These are phyloP conservation scores for Platypus cylindrus DNA, from an alignment of 2,888 invertebrate genomes.

Conservation along the genomic window DNA sequence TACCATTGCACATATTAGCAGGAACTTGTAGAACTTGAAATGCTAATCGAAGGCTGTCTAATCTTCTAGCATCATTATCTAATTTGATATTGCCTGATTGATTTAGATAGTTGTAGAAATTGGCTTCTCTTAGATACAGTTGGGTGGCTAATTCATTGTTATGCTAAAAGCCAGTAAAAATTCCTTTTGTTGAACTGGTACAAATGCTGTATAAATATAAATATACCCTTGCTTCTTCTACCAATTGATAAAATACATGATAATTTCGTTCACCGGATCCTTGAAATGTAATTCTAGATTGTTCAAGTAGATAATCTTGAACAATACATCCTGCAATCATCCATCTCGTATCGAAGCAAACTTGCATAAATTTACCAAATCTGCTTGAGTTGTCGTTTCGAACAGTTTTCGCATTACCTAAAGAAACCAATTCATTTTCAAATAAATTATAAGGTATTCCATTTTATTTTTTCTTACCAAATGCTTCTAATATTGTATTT, in stretches of 20 bases:
- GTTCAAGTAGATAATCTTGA: constrained; percentile 80
- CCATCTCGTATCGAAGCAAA: constrained; percentile 78
- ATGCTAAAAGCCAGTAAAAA: constrained; percentile 36
- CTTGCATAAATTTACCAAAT: constrained; percentile 93
- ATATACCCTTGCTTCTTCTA: constrained; percentile 66
- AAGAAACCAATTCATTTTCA: constrained; percentile 7
- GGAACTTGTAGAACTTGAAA: constrained; percentile 83
- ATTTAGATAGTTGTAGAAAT: constrained; percentile 71
- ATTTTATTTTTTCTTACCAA: constrained; percentile 47
- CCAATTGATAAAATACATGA: constrained; percentile 84
- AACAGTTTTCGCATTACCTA: constrained; percentile 87
- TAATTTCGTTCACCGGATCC: constrained; percentile 79
- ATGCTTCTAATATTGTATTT: constrained; percentile 85
- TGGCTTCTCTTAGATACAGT: constrained; percentile 59
- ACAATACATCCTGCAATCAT: constrained; percentile 86
- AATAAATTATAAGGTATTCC: neutral
- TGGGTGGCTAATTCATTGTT: constrained; percentile 64
- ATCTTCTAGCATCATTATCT: constrained; percentile 56
- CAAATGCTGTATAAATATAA: neutral
- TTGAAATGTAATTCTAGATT: constrained; percentile 83
- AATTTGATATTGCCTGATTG: constrained; percentile 62
- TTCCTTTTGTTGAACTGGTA: neutral
- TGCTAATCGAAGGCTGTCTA: constrained; percentile 77
- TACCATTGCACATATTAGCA: constrained; percentile 73
- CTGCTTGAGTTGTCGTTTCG: constrained; percentile 87